phyloP scores from a whole-genome alignment of 2,113 vertebrate species.

The Plecturocebus donacophilus region DNA sequence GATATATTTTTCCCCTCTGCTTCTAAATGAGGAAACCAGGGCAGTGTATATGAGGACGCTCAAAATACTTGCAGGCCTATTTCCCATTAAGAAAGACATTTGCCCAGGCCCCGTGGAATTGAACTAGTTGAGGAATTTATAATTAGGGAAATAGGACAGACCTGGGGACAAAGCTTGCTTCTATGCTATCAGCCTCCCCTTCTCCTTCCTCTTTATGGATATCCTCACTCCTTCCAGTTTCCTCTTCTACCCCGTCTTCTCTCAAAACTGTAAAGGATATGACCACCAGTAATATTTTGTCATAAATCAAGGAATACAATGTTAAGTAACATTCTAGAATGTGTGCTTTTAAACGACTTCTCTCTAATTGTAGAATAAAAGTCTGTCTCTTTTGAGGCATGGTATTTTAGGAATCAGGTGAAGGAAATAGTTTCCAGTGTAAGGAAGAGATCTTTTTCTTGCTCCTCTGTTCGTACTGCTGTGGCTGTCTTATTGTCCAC shows the following conservation, averaged over 20 bases:
- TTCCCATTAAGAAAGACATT: background rate
- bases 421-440: background rate
- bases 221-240: background rate
- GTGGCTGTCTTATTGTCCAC: background rate
- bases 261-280: background rate
- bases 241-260: background rate
- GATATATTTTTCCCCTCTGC: background rate
- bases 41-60: background rate
- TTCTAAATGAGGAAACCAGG: background rate
- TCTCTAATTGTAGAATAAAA: background rate
- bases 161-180: background rate
- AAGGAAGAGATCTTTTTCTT: background rate
- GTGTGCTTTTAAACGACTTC: background rate
- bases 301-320: background rate
- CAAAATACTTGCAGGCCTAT: background rate
- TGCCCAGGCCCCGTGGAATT: background rate
- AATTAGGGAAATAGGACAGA: background rate
- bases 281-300: background rate
- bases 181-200: background rate
- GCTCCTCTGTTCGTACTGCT: background rate
- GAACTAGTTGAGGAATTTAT: background rate
- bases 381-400: background rate
- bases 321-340: background rate
- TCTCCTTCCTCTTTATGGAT: background rate
- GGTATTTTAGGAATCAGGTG: background rate